Conservation (phyloP, 1,140 invertebrate genomes). For the Nylanderia fulva region DNA sequence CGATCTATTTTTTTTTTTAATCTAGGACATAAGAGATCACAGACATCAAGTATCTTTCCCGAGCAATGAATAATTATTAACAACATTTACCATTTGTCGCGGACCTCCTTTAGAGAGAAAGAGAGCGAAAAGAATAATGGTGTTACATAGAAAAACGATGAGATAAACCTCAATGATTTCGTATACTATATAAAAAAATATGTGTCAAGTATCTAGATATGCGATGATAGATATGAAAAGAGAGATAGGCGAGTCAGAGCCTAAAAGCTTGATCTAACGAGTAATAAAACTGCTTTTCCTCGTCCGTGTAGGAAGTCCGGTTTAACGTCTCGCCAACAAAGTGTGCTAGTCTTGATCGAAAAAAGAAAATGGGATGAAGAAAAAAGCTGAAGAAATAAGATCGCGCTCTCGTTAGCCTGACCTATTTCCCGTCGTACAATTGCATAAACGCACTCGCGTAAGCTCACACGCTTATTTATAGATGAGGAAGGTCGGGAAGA, state of each 20-base stretch:
- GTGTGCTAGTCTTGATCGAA: background rate
- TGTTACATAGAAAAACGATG: background rate
- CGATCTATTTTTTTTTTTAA: slow-evolving; percentile 60
- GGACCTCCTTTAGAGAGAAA: background rate
- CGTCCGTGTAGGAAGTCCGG: background rate
- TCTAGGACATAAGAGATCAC: too few relatives aligned
- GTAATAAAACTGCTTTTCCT: background rate
- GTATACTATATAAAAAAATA: background rate
- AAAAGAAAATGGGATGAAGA: background rate
- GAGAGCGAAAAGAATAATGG: background rate
- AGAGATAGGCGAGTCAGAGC: background rate
- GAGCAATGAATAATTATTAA: background rate
- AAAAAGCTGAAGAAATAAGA: slow-evolving; percentile 63
- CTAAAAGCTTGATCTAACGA: background rate
- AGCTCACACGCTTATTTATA: slow-evolving; percentile 72
- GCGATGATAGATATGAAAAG: background rate
- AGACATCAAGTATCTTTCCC: background rate
- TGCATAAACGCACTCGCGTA: slow-evolving; percentile 74
- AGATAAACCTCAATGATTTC: background rate
- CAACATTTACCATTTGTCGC: background rate
- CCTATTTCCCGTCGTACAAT: slow-evolving; percentile 72
- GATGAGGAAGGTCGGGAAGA: slow-evolving; percentile 74
- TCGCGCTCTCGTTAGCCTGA: slow-evolving; percentile 63
- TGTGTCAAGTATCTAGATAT: background rate
- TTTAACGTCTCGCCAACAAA: background rate